Base-by-base conservation (phyloP, 2,888 invertebrate genomes). In the Parnassius mnemosyne region DNA sequence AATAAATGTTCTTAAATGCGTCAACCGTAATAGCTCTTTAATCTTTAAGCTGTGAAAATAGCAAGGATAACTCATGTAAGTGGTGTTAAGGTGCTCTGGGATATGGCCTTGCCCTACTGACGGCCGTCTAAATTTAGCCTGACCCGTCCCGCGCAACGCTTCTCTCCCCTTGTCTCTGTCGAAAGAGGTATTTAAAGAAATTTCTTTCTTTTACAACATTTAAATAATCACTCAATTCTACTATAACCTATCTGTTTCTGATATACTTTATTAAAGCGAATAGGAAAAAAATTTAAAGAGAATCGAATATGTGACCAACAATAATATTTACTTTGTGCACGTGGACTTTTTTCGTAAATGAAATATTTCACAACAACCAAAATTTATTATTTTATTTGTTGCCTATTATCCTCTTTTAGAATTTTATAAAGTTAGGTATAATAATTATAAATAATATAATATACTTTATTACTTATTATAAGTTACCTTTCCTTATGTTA, bases 91-190 rank as follows among this genome's bases (percentile, higher is more conserved):
- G 76, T 76, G 76, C 76, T 76, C 77, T 79, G 76, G 77, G 78
- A 74, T 77, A 70, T 72, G 87, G 84, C 89, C 88, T 89, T 89
- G 89, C 75, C 84, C 87, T 67, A 87, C 79, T 84, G 82, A 75
- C 82, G 85, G 85, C 76, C 85, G 84, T 80, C 88, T 89, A 89
- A 87, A 80, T 89, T 80, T 89, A 87, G 88, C 76, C 60, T 75
- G 69, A 71, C 71, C 77, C 72, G 46, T 72, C 73, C 74, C 74
- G 74, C 71, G 65, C 71, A 42, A 12, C 56, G 52, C 68, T 74
- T 64, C 73, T 69, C 73, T 70, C 72, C 71, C 69, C 69, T 69
- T 25, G 25, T 7, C 68, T 76, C 79, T 80, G 80, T 84, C 85
- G 84, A 85, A 85, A 83, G 78, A 74, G 79, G 87, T 87, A 89